Evolutionary conservation across 2,113 vertebrate genomes (phyloP).

Genomic region (Myotis lucifugus): DNA sequence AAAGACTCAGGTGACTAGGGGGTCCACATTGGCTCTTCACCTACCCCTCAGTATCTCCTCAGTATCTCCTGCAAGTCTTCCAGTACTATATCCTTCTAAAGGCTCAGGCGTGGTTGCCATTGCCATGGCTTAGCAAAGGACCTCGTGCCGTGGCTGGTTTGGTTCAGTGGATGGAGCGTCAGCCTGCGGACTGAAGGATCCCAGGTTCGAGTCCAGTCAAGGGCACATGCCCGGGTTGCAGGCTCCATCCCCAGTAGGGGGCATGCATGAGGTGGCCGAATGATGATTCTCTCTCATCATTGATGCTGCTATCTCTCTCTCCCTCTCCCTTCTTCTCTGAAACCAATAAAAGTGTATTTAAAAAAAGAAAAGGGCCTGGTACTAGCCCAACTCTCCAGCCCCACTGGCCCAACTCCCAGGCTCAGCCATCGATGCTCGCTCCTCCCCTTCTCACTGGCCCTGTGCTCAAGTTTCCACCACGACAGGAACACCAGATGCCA

Average conservation of each 20-base stretch:
- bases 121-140: not conserved
- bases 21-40: accelerated
- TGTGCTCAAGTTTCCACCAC: not conserved
- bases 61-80: not conserved
- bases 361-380: not conserved
- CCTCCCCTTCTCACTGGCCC: not conserved
- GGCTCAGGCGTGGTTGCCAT: accelerated
- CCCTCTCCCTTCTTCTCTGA: too few relatives aligned
- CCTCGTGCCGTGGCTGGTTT: too few relatives aligned
- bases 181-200: too few relatives aligned
- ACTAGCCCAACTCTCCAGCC: not conserved
- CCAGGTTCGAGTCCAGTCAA: too few relatives aligned
- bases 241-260: too few relatives aligned
- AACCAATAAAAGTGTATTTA: too few relatives aligned
- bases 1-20: not conserved
- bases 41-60: not conserved
- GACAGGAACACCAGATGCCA: not conserved
- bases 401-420: accelerated
- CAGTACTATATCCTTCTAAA: not conserved
- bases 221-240: too few relatives aligned
- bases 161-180: too few relatives aligned
- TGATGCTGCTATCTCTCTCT: too few relatives aligned
- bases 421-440: not conserved
- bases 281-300: too few relatives aligned
- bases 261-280: too few relatives aligned